Base-by-base conservation (phyloP, 2,888 invertebrate species). In the Caenorhabditis sp. region DNA sequence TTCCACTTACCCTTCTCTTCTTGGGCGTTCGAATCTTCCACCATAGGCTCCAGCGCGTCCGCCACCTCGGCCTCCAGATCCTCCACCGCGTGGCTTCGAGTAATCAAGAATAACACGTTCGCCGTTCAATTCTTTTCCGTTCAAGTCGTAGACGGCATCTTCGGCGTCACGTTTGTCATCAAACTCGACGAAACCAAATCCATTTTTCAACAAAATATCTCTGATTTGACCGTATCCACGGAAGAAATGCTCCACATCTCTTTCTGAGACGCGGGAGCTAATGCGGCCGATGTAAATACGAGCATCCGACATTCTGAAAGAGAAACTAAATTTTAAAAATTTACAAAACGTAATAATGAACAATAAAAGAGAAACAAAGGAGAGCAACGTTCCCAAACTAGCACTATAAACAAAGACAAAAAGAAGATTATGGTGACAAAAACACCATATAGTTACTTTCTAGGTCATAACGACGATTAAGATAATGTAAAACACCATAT, bases 201-300 rank as follows among this genome's bases (percentile, higher is more conserved):
- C 96, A 91, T 95, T 95, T 91, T 97, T 97, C 90, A 97, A 93
- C 80, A 95, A 92, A 85, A 97, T 93, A 89, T 96, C 96, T 89
- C 93, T 91, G 88, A 93, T 93, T 89, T 94, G 92, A 82, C 97
- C 97, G 90, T 94, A 95, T 81, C 95, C 95, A 90, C 94, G 93
- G 91, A 97, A 96, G 90, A 97, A 96, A 88, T 94, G 93, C 90
- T 96, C 96, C 86, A 97, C 91, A 90, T 97, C 97, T 85, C 94
- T 92, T 90, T 96, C 95, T 84, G 95, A 91, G 81, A 92, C 92
- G 86, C 92, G 92, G 88, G 92, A 92, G 78, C 92, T 92, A 87
- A 93, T 90, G 82, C 92, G 92, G 84, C 93, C 93, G 87, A 93
- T 91, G 90, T 93, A 93, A 83, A 93, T 92, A n/a, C 74, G 69